Conservation (phyloP, 1,140 invertebrate genomes). For the Ylistrum balloti region DNA sequence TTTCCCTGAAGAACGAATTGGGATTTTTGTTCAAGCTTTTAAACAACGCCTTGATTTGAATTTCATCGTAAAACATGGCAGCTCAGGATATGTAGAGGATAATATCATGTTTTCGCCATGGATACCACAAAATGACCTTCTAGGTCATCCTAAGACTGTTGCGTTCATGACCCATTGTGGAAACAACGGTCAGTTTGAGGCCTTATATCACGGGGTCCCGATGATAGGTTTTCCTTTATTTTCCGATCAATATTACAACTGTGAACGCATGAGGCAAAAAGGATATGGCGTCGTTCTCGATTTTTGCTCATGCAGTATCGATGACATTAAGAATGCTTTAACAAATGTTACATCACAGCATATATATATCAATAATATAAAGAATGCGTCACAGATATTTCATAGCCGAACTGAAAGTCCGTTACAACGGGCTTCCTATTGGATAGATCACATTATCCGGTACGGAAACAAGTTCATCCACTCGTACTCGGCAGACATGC, state of each 20-base stretch:
- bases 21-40: constrained; percentile 60
- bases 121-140: constrained; percentile 72
- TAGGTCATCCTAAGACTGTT: constrained; percentile 84
- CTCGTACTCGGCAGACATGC: constrained; percentile 63
- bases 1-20: constrained; percentile 49
- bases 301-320: constrained; percentile 46
- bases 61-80: constrained; percentile 58
- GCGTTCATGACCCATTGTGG: constrained; percentile 73
- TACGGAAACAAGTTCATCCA: constrained; percentile 72
- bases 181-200: constrained; percentile 68
- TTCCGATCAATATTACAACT: constrained; percentile 86
- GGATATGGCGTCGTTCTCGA: constrained; percentile 62
- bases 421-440: constrained; percentile 64
- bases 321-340: constrained; percentile 57
- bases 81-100: constrained; percentile 38
- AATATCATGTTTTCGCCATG: constrained; percentile 64
- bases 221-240: constrained; percentile 87
- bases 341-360: constrained; percentile 60
- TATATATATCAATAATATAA: constrained; percentile 64
- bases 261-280: constrained; percentile 54
- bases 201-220: constrained; percentile 70
- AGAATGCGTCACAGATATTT: constrained; percentile 68
- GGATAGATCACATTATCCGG: constrained; percentile 73
- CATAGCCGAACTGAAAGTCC: constrained; percentile 62
- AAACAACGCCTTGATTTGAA: constrained; percentile 44